phyloP scores from a whole-genome alignment of 2,113 vertebrate genomes.

The Synchiropus splendidus region DNA sequence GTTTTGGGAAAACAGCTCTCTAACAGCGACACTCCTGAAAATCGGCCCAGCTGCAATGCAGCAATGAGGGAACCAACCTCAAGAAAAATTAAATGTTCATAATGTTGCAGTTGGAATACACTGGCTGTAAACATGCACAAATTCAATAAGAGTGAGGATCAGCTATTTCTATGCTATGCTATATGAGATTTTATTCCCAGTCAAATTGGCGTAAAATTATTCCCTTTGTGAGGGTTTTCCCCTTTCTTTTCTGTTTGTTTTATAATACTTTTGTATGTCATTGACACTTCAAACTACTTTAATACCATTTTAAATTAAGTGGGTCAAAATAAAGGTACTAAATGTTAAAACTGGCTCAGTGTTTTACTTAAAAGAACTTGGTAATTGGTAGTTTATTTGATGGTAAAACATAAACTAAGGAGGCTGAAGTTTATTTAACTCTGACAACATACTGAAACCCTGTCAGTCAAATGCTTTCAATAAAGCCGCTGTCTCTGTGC shows the following conservation, averaged over 20 bases:
- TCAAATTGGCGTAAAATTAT: constrained; percentile 45
- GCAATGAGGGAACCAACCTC: constrained; percentile 2
- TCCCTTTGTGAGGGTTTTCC: constrained; percentile 46
- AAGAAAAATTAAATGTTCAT: not conserved
- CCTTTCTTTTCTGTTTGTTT: constrained; percentile 1
- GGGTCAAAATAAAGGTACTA: constrained; percentile 25
- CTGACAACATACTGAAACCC: no score
- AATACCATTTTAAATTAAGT: constrained; percentile 8
- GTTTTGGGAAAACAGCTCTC: constrained; percentile 74
- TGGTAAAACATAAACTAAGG: no score
- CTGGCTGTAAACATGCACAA: constrained; percentile 3
- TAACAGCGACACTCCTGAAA: constrained; percentile 70
- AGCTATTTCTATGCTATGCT: constrained; percentile 35
- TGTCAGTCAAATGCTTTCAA: no score
- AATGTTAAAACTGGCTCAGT: constrained; percentile 1
- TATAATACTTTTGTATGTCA: constrained; percentile 3
- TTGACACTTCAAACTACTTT: no score
- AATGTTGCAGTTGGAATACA: constrained; percentile 5
- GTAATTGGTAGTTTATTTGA: no score
- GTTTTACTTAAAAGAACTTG: no score
- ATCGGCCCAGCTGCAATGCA: constrained; percentile 54
- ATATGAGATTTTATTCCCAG: constrained; percentile 20
- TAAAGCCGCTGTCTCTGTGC: no score
- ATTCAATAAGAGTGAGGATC: constrained; percentile 4
- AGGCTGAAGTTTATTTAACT: no score